Base-by-base conservation (phyloP, 2,113 vertebrate species). In the Eleginops maclovinus region DNA sequence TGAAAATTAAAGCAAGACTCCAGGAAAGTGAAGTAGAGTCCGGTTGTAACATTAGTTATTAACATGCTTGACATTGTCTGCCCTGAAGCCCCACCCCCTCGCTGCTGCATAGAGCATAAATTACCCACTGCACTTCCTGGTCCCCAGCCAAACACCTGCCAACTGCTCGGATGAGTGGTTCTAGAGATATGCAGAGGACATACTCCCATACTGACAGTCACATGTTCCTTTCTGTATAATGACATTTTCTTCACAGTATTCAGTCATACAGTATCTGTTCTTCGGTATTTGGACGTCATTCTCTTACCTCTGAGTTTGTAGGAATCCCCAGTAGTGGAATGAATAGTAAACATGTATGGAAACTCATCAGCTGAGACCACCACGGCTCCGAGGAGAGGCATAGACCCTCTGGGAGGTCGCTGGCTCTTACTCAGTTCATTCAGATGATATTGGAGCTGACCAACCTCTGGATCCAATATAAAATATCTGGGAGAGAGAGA, bases 231-330 rank as follows among this genome's bases (percentile, higher is more conserved):
- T 7, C 4, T 31, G 31, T 1, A 6, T 31, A 31, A 31, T 31
- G 31, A 31, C 4, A 31, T 31, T 1, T 6, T 31, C 7, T 31
- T 7, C 31, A 31, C 31, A 31, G 31, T 31, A 31, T 31, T 31
- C 31, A 31, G 31, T 31, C 31, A 31, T 31, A 31, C 31, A 31
- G 31, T 31, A 7, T 31, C 5, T 31, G 31, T 31, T 31, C 31
- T 31, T 31, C 31, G 6, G 31, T 36, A 8, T 8, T 9, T 36
- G 31, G 31, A 9, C 1, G 31, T 36, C 40, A 2, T 21, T 60
- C 1, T 24, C 71, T 75, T 93, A 98, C 97, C 97, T 97, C 96
- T 93, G 59, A 98, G 92, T 46, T 97, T 98, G 83, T 97, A 97
- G 88, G 95, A 92, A 86, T 97, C 96, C 70, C 96, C 96, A 1